Evolutionary conservation across 2,888 invertebrate genomes (phyloP).

Genomic region (Escarpia spicata): DNA sequence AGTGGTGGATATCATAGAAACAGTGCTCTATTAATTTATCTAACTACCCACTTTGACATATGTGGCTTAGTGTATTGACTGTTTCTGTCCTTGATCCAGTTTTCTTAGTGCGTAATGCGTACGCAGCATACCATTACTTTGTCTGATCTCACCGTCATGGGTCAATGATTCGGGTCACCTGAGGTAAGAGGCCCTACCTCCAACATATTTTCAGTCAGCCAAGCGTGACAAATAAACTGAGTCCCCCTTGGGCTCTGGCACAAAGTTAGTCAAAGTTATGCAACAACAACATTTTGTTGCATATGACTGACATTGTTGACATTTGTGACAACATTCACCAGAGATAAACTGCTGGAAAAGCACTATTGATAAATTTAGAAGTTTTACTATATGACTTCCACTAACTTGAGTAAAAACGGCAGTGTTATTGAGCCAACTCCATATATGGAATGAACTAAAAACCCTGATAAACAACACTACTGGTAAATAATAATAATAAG

Average conservation of each 20-base stretch:
- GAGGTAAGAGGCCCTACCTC: not conserved
- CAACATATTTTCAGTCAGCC: not conserved
- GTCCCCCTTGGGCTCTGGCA: not conserved
- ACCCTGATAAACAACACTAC: too few relatives aligned
- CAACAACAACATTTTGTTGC: slow-evolving; percentile 14
- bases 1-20: not conserved
- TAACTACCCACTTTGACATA: not conserved
- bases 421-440: too few relatives aligned
- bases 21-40: not conserved
- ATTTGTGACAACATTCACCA: too few relatives aligned
- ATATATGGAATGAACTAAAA: too few relatives aligned
- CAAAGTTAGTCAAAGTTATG: not conserved
- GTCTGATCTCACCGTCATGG: not conserved
- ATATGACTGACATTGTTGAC: too few relatives aligned
- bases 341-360: too few relatives aligned
- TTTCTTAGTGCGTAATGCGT: not conserved
- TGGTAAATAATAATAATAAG: too few relatives aligned
- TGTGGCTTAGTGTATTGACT: not conserved
- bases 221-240: not conserved
- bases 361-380: too few relatives aligned
- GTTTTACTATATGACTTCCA: too few relatives aligned
- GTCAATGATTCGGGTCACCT: not conserved
- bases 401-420: too few relatives aligned
- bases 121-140: not conserved
- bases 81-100: not conserved